Percentiles rank a stretch among this genome's conserved stretches.
Evolutionary conservation across 2,113 vertebrate genomes (phyloP).

Genomic region (Dromiciops gliroides): DNA sequence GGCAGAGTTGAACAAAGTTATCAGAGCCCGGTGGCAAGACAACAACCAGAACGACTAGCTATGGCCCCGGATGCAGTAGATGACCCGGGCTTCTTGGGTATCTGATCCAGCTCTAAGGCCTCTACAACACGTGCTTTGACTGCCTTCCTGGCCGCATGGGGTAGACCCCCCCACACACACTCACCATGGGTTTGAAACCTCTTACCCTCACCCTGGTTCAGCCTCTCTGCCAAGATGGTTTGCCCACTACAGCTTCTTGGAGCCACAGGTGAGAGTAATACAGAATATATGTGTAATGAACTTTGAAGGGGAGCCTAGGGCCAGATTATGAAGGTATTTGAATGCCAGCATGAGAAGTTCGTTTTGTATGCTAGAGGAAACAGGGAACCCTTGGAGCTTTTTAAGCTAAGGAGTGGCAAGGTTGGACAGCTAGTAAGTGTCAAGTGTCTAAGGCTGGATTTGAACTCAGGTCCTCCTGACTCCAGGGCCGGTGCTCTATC

Average conservation of each 20-base stretch:
- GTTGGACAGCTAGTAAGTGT: no score
- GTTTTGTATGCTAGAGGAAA: not conserved
- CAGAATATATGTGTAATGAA: not conserved
- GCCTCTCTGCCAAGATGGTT: not conserved
- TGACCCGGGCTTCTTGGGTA: no score
- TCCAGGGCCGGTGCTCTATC: no score
- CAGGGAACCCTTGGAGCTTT: not conserved
- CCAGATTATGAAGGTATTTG: not conserved
- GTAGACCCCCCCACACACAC: no score
- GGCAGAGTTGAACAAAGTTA: not conserved
- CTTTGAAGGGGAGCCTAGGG: not conserved
- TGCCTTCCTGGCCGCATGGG: no score
- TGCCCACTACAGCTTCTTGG: not conserved
- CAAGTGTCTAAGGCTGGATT: no score
- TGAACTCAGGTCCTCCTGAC: no score
- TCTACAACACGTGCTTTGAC: not conserved
- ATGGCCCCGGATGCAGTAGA: not conserved
- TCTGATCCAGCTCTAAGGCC: no score
- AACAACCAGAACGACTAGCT: no score
- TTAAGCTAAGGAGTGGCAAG: not conserved
- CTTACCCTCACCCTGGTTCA: not conserved
- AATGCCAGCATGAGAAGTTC: not conserved
- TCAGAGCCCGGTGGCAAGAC: no score
- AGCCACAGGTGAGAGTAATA: not conserved
- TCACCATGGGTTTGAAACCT: no score